These are phyloP conservation scores for Gerris lacustris DNA, from an alignment of 2,888 invertebrate genomes.

Conservation along the genomic window DNA sequence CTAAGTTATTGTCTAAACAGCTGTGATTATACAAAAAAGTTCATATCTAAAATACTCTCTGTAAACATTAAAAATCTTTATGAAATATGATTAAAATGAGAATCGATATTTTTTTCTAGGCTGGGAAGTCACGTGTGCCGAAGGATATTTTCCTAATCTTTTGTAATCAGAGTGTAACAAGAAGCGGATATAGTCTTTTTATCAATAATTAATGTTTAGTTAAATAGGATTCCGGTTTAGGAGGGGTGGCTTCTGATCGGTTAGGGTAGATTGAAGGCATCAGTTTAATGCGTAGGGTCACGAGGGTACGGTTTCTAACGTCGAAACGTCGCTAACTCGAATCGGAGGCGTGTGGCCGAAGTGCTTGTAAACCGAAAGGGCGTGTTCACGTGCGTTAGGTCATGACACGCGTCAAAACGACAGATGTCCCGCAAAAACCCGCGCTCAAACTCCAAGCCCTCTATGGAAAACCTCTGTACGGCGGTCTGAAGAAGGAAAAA, in stretches of 20 bases:
- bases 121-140: background rate
- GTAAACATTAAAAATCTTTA: too few relatives aligned
- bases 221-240: background rate
- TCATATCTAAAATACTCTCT: too few relatives aligned
- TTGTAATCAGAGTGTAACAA: conserved; percentile 1
- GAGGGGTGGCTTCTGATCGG: background rate
- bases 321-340: background rate
- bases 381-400: background rate
- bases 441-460: too few relatives aligned
- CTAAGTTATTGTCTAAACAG: too few relatives aligned
- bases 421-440: background rate
- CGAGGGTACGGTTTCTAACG: background rate
- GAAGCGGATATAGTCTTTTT: background rate
- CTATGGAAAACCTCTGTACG: too few relatives aligned
- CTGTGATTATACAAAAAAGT: too few relatives aligned
- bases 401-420: background rate
- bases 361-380: background rate
- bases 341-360: background rate
- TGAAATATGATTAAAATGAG: too few relatives aligned
- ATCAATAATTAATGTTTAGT: conserved; percentile 3
- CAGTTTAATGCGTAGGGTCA: background rate
- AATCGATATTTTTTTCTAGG: too few relatives aligned
- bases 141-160: background rate
- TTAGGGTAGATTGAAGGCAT: too few relatives aligned
- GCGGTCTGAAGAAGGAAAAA: too few relatives aligned